Evolutionary conservation across 2,113 vertebrate genomes (phyloP), one percentile per base, ranked within the genome.

Genomic region (Gadus macrocephalus): DNA sequence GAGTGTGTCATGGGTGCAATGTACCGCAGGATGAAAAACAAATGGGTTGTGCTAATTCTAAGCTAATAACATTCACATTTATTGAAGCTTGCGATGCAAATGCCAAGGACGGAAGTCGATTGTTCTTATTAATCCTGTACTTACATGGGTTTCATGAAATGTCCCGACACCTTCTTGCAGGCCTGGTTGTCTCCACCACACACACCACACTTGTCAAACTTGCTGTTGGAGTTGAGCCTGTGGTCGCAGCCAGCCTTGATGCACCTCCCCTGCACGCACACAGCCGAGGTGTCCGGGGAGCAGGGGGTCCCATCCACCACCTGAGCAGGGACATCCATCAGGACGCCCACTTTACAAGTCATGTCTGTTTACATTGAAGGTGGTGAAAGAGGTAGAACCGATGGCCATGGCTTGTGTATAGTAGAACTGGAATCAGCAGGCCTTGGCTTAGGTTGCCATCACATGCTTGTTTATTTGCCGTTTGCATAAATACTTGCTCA

Each of bases 241-340:
- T 95, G 91, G 0, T 99, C 97, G 0, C 97, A 99, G 58, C 97
- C 97, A 0, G 96, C 97, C 80, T 97, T 98, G 86, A 96, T 94
- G 86, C 97, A 99, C 55, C 93, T 96, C 20, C 97, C 97, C 87
- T 98, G 96, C 69, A 99, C 96, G 0, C 97, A 99, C 65, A 99
- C 79, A 0, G 94, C 94, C 1, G 96, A 94, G 73, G 95, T 96
- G 81, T 98, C 97, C 0, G 96, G 97, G 19, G 95, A 93, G 27
- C 97, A 99, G 2, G 90, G 93, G 0, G 97, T 98, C 19, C 97
- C 97, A 0, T 98, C 97, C 71, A 98, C 95, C 9, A 98, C 97
- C 97, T 98, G 86, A 71, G 22, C 16, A 17, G 55, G 55, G n/a
- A 58, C 7, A 58, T 58, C n/a, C 15, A 58, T 17, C n/a, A 58